Evolutionary conservation across 1,140 invertebrate genomes (phyloP).

Genomic region (Ericerus pela): DNA sequence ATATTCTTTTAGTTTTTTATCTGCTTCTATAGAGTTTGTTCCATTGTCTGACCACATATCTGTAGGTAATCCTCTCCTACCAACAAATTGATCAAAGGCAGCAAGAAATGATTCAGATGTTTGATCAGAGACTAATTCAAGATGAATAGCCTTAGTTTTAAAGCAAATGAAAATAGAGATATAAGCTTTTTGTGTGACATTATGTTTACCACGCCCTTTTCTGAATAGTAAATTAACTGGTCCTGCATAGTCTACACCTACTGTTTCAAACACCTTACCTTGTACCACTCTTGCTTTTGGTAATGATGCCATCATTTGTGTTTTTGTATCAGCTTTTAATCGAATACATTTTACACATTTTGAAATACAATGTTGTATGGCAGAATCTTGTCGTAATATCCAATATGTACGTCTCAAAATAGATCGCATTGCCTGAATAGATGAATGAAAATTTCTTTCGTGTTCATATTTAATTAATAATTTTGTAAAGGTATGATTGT

Average conservation of each 20-base stretch:
- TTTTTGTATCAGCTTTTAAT: background rate
- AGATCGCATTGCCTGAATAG: background rate
- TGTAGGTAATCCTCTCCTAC: constrained; percentile 26
- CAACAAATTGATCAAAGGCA: constrained; percentile 30
- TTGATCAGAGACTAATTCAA: constrained; percentile 31
- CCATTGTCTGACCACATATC: constrained; percentile 29
- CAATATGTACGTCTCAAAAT: constrained; percentile 7
- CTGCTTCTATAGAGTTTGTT: constrained; percentile 26
- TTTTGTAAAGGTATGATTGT: background rate
- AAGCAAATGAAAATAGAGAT: constrained; percentile 33
- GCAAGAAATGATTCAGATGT: constrained; percentile 30
- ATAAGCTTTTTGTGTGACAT: constrained; percentile 29
- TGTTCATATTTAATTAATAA: constrained; percentile 11
- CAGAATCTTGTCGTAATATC: background rate
- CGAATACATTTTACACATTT: constrained; percentile 13
- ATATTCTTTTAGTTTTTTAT: background rate
- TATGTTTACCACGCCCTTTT: constrained; percentile 20
- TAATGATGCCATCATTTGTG: constrained; percentile 4
- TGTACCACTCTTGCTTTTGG: background rate
- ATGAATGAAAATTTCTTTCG: background rate
- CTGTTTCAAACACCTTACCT: background rate
- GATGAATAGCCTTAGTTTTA: constrained; percentile 30
- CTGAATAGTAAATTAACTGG: constrained; percentile 16
- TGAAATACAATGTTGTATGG: background rate
- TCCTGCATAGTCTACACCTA: constrained; percentile 5